Conservation (phyloP, 1,140 invertebrate species). For the Drosophila fuyamai region DNA sequence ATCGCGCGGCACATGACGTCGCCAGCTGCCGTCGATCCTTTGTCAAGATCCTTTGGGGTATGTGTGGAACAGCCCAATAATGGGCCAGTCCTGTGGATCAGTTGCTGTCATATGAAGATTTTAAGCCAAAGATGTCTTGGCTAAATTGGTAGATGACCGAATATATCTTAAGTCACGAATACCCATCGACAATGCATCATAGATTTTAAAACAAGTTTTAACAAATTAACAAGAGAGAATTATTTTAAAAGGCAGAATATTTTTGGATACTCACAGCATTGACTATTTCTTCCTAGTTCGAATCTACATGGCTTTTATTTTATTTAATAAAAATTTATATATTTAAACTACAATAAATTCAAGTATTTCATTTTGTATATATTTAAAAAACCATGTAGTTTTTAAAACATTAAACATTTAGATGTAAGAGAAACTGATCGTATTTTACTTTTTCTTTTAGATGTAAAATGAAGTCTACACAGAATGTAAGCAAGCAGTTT, state of each 20-base stretch:
- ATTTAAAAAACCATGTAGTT: no score
- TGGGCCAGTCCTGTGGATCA: not conserved
- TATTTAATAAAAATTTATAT: no score
- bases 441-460: no score
- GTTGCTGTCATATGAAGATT: constrained; percentile 1
- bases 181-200: not conserved
- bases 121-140: not conserved
- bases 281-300: no score
- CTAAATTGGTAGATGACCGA: constrained; percentile 7
- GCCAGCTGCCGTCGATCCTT: constrained; percentile 34
- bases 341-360: no score
- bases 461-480: no score
- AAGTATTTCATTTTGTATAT: no score
- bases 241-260: not conserved
- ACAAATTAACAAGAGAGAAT: not conserved
- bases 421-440: no score
- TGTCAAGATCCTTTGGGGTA: constrained; percentile 21
- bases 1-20: constrained; percentile 50
- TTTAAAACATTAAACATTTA: no score
- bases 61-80: constrained; percentile 14
- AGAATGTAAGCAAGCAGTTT: no score
- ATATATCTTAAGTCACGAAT: not conserved
- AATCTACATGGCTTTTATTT: no score
- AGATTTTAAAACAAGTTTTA: constrained; percentile 8
- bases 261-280: no score